Base-by-base conservation (phyloP, 2,888 invertebrate species). In the Prosopocoilus inquinatus region DNA sequence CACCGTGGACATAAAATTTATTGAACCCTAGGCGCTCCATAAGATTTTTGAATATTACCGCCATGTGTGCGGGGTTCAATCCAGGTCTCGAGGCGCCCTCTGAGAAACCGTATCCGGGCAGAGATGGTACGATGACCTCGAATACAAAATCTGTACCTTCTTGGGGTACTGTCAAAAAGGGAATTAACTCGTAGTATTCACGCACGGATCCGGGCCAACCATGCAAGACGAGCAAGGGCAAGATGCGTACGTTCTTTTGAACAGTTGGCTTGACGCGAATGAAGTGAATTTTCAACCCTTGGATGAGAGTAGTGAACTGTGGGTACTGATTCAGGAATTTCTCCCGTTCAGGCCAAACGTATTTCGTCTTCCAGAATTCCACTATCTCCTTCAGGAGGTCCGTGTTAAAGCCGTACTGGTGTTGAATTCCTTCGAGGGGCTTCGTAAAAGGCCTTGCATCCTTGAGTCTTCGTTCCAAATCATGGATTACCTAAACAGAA, bases 131-230 rank as follows among this genome's bases (percentile, higher is more conserved):
- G 8, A 87, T 79, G 51, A 87, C 75, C 71, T 88, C 87, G 62
- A 87, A 88, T 7, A 84, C 85, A 57, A 85, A 84, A 36, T 53
- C 50, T 9, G 46, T 53, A 1, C 32, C 53, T 5, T 20, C 36
- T 3, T 78, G 77, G 0, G 79, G 79, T 0, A 78, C 78, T 0
- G 82, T 86, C n/a, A 92, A 77, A 44, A 83, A 70, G 0, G 90
- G 90, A 49, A 91, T 86, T 0, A 90, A 75, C 52, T 86, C 86
- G 67, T 89, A 88, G 75, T 93, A 94, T 77, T 95, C 94, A n/a
- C 87, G 79, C 2, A 93, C 82, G 0, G 90, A 91, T 0, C 94
- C 92, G 0, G 94, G 94, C 95, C 95, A 95, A 36, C 95, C 95
- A 71, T 96, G 94, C 11, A 90, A 75, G 46, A 95, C 65, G 2